phyloP scores from a whole-genome alignment of 2,113 vertebrate genomes.

The Tautogolabrus adspersus region DNA sequence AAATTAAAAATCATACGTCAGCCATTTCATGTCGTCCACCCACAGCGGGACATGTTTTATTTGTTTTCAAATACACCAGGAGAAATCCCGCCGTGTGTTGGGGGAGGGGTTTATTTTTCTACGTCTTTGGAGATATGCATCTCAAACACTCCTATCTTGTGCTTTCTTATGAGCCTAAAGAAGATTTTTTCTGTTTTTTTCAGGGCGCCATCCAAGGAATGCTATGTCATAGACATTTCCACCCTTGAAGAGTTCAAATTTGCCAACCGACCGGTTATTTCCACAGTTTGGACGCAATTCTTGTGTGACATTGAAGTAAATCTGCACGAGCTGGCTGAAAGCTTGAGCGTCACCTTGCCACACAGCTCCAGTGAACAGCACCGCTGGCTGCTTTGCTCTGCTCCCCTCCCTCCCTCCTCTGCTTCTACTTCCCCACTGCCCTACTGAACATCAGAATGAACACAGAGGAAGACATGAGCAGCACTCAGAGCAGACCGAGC shows the following conservation, averaged over 20 bases:
- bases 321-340: neutral
- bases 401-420: neutral
- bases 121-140: neutral
- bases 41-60: slow-evolving; percentile 16
- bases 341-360: neutral
- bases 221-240: neutral
- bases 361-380: slow-evolving; percentile 7
- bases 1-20: slow-evolving; percentile 46
- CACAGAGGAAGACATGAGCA: slow-evolving; percentile 28
- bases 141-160: neutral
- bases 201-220: neutral
- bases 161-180: neutral
- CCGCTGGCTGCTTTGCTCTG: slow-evolving; percentile 8
- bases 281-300: neutral
- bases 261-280: neutral
- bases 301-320: neutral
- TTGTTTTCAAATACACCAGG: slow-evolving; percentile 22
- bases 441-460: slow-evolving; percentile 61
- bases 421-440: slow-evolving; percentile 56
- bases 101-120: slow-evolving; percentile 11
- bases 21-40: slow-evolving; percentile 7
- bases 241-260: neutral
- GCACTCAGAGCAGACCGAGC: slow-evolving; percentile 6
- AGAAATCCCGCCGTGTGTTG: neutral
- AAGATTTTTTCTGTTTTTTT: neutral